Percentiles rank a stretch among this genome's conserved stretches.
These are phyloP conservation scores for Andricus quercusramuli DNA, from an alignment of 2,888 invertebrate genomes.

Conservation along the genomic window DNA sequence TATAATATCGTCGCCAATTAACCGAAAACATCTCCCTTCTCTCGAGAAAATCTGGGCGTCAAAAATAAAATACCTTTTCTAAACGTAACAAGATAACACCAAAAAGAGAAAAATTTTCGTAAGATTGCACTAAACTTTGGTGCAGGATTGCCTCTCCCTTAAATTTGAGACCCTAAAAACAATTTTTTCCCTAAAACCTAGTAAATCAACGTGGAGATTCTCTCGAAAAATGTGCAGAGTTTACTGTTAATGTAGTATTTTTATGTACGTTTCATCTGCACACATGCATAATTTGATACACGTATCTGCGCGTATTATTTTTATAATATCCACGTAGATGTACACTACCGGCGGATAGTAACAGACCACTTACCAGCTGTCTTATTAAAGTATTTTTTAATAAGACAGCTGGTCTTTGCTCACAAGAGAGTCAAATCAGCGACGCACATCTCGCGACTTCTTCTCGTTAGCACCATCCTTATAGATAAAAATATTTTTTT, in stretches of 20 bases:
- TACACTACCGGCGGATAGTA: not conserved
- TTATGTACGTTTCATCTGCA: slow-evolving; percentile 11
- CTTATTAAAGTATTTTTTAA: too few relatives aligned
- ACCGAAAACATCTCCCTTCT: slow-evolving; percentile 8
- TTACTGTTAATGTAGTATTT: not conserved
- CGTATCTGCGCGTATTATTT: slow-evolving; percentile 41
- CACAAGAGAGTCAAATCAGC: too few relatives aligned
- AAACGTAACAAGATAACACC: slow-evolving; percentile 14
- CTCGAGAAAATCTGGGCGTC: not conserved
- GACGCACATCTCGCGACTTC: too few relatives aligned
- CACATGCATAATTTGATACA: slow-evolving; percentile 45
- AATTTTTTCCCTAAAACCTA: slow-evolving; percentile 18
- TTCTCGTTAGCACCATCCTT: too few relatives aligned
- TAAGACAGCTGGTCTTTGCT: too few relatives aligned
- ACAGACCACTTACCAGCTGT: too few relatives aligned
- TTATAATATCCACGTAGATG: slow-evolving; percentile 21
- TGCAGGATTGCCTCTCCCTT: slow-evolving; percentile 14
- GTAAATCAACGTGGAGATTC: not conserved
- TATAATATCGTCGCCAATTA: slow-evolving; percentile 9
- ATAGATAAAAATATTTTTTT: too few relatives aligned
- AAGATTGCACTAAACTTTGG: slow-evolving; percentile 29
- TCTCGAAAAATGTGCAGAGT: slow-evolving; percentile 5
- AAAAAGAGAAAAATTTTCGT: not conserved
- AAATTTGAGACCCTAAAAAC: slow-evolving; percentile 16
- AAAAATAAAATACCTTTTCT: slow-evolving; percentile 1